A percentile compares a stretch with the other conserved stretches of the same genome.
Evolutionary conservation across 2,113 vertebrate species (phyloP).

Genomic region (Aramus guarauna): DNA sequence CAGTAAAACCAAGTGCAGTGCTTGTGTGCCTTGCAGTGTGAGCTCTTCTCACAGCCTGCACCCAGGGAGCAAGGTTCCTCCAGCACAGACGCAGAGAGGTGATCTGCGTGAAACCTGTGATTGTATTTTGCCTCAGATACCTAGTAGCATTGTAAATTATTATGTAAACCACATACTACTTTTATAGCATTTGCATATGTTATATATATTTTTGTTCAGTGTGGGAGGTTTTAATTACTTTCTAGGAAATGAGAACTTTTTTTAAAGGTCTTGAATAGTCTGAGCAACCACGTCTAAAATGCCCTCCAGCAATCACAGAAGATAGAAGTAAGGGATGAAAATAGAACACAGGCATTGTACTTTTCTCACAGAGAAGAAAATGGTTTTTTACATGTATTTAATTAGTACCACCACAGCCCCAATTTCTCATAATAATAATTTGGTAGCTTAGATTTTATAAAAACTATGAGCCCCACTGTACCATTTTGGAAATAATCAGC

Average conservation of each 20-base stretch:
- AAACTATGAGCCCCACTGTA: not conserved
- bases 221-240: constrained; percentile 18
- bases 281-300: not conserved
- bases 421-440: not conserved
- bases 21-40: not conserved
- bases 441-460: not conserved
- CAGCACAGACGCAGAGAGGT: not conserved
- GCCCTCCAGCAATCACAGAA: not conserved
- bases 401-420: not conserved
- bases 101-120: not conserved
- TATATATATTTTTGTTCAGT: not conserved
- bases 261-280: not conserved
- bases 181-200: not conserved
- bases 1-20: not conserved
- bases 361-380: not conserved
- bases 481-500: not conserved
- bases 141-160: not conserved
- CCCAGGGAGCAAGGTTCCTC: not conserved
- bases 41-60: not conserved
- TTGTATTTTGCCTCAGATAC: not conserved
- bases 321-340: not conserved
- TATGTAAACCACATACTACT: not conserved
- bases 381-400: not conserved
- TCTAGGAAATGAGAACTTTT: not conserved
- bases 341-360: not conserved